Percentiles rank a stretch among this genome's conserved stretches.
phyloP scores from a whole-genome alignment of 2,113 vertebrate genomes.

The Limnothrissa miodon region DNA sequence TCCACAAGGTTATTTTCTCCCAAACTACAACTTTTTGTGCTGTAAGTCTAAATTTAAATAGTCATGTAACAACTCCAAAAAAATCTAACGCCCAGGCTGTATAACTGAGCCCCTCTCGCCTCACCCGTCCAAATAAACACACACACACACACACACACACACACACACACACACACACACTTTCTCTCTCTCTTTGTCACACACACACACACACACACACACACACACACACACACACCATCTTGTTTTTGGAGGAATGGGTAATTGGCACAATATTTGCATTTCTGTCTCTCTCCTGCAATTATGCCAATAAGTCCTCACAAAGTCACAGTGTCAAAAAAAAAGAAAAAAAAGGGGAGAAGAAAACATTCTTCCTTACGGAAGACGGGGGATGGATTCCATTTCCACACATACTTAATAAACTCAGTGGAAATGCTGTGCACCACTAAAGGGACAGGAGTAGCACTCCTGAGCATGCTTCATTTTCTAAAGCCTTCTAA shows the following conservation, averaged over 20 bases:
- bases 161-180: slow-evolving; percentile 25
- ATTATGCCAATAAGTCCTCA: slow-evolving; percentile 47
- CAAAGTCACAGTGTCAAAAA: slow-evolving; percentile 40
- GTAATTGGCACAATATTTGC: slow-evolving; percentile 48
- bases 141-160: slow-evolving; percentile 38
- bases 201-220: slow-evolving; percentile 35
- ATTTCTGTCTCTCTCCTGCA: slow-evolving; percentile 44
- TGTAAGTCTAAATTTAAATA: background rate
- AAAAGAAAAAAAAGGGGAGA: background rate
- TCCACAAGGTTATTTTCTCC: background rate
- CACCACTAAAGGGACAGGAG: slow-evolving; percentile 20
- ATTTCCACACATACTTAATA: slow-evolving; percentile 38
- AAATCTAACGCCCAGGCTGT: background rate
- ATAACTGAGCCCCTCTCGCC: background rate
- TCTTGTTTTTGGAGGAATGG: slow-evolving; percentile 39
- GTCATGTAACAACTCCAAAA: background rate
- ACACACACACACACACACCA: slow-evolving; percentile 26
- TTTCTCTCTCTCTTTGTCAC: no score
- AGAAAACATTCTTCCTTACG: background rate
- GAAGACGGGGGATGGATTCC: background rate
- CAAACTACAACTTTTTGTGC: background rate
- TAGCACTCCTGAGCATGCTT: slow-evolving; percentile 16
- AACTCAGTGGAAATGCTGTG: slow-evolving; percentile 32
- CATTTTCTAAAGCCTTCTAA: background rate
- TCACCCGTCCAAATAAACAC: slow-evolving; percentile 17